Base-by-base conservation (phyloP, 2,797 vertebrate species). In the Anabacerthia variegaticeps region DNA sequence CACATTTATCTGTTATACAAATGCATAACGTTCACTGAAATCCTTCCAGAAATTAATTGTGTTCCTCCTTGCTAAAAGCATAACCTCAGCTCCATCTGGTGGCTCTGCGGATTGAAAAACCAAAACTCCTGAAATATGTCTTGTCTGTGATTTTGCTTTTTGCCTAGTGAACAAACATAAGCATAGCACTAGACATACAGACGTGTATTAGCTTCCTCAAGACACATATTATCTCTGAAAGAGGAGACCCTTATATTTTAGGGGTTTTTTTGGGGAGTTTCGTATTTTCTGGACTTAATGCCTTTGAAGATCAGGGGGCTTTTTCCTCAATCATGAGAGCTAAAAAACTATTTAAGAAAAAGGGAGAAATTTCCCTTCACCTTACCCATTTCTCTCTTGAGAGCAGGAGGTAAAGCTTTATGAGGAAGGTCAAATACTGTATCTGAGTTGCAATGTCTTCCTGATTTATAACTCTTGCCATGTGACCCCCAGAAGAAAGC, bases 1-100 rank as follows among this genome's bases (percentile, higher is more conserved):
- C 7, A 14, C 89, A 84, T 82, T 77, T 36, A 26, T 67, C 81
- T 81, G 8, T 12, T 71, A 65, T 44, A 83, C 19, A 58, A 24
- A 17, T 36, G 15, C n/a, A 74, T 37, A 68, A 14, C 34, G 30
- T 85, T 78, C 87, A 41, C 88, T 93, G 46, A 95, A 97, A 93
- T 80, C 8, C 46, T 77, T 92, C 43, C 72, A 88, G 37, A 96
- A 82, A 87, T 44, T 68, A 82, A 80, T 86, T 93, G 51, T 37
- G 36, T 36, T 95, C 14, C 8, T 43, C 37, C 32, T 92, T 72
- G 41, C 62, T 71, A 66, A 95, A 97, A 95, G 79, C 83, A 91
- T 93, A 94, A 95, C 96, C 86, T 54, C 89, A 97, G 97, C 97
- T 97, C 97, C 97, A 98, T 85, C 97, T 98, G 96, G 87, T 97